phyloP scores from a whole-genome alignment of 2,113 vertebrate species.

The Smithornis capensis region DNA sequence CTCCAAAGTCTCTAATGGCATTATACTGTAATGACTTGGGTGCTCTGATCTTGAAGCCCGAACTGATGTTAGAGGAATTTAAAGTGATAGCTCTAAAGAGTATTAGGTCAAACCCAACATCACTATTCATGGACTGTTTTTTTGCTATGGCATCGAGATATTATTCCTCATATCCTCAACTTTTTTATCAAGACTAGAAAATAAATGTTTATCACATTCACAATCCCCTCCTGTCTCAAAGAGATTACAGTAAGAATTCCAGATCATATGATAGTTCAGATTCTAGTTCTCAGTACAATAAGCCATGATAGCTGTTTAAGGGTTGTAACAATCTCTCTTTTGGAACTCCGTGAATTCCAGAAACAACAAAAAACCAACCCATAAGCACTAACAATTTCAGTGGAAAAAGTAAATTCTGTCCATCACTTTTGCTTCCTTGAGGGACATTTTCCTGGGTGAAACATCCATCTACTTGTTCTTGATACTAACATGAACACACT shows the following conservation, averaged over 20 bases:
- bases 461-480: neutral
- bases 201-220: neutral
- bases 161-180: neutral
- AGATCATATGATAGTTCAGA: neutral
- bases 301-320: neutral
- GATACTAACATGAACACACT: neutral
- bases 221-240: neutral
- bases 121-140: neutral
- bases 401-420: neutral
- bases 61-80: neutral
- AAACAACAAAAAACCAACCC: accelerated
- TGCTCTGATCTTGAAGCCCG: neutral
- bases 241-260: neutral
- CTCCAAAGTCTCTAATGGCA: neutral
- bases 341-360: neutral
- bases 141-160: neutral
- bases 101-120: neutral
- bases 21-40: neutral
- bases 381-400: neutral
- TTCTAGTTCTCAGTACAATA: neutral
- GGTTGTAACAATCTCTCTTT: neutral
- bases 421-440: neutral
- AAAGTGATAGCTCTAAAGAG: neutral
- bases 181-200: neutral
- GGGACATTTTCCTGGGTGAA: neutral